A percentile compares a stretch with the other conserved stretches of the same genome.
These are phyloP conservation scores for Centroberyx gerrardi DNA, from an alignment of 2,797 vertebrate species.

Conservation along the genomic window DNA sequence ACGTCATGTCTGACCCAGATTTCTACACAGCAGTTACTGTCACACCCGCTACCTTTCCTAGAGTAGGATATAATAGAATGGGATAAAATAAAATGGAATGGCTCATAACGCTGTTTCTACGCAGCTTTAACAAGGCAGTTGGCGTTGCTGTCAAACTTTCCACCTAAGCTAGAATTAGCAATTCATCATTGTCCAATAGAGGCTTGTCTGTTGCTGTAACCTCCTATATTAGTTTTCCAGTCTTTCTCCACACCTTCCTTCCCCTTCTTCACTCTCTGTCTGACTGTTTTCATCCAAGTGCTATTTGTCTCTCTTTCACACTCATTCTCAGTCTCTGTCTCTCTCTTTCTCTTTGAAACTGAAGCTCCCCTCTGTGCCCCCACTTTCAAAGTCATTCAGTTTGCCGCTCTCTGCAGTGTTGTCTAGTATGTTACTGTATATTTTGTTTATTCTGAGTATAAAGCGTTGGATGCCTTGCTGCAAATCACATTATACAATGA, in stretches of 20 bases:
- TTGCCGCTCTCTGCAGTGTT: not conserved
- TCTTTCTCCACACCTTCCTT: slow-evolving; percentile 1
- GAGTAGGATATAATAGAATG: slow-evolving; percentile 53
- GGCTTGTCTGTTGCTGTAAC: slow-evolving; percentile 18
- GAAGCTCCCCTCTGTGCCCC: not conserved
- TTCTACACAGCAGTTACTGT: slow-evolving; percentile 65
- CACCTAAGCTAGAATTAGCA: slow-evolving; percentile 47
- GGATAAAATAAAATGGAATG: slow-evolving; percentile 32
- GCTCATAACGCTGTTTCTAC: slow-evolving; percentile 51
- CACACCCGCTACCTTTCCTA: slow-evolving; percentile 59
- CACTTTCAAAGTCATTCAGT: not conserved
- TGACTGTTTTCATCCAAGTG: not conserved
- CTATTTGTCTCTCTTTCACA: not conserved
- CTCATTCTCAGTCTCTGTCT: not conserved
- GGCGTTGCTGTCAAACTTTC: slow-evolving; percentile 52
- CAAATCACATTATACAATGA: not conserved
- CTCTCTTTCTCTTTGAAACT: not conserved
- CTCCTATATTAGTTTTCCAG: not conserved
- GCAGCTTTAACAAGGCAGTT: slow-evolving; percentile 58
- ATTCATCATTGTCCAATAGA: slow-evolving; percentile 45
- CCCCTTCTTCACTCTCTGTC: not conserved
- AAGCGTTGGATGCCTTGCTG: no score
- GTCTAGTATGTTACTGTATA: not conserved
- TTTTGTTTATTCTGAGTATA: not conserved
- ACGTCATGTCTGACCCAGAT: slow-evolving; percentile 80